Evolutionary conservation across 1,140 invertebrate species (phyloP).

Genomic region (Drosophila punjabiensis): DNA sequence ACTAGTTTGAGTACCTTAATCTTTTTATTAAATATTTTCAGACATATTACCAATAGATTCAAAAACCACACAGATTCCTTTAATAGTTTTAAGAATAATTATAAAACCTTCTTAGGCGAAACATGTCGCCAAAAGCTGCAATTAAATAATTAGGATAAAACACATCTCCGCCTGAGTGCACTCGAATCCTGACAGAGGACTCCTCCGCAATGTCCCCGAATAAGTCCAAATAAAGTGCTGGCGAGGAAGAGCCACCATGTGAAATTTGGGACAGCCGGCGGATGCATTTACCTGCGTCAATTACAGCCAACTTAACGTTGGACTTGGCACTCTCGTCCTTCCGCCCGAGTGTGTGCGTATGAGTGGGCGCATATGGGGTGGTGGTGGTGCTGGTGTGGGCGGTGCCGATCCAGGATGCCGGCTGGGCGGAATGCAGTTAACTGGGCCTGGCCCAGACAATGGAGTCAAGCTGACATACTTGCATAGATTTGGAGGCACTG

Average conservation of each 20-base stretch:
- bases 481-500: slow-evolving; percentile 38
- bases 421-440: slow-evolving; percentile 30
- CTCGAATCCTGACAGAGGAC: slow-evolving; percentile 4
- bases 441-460: slow-evolving; percentile 56
- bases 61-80: not conserved
- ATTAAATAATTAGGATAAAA: slow-evolving; percentile 9
- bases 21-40: too few species aligned
- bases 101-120: too few species aligned
- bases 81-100: not conserved
- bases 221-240: slow-evolving; percentile 18
- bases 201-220: slow-evolving; percentile 8
- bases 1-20: too few species aligned
- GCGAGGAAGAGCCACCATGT: not conserved
- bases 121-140: not conserved
- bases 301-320: slow-evolving; percentile 49
- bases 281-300: slow-evolving; percentile 45
- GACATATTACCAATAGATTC: not conserved
- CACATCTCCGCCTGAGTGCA: not conserved
- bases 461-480: slow-evolving; percentile 63
- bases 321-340: slow-evolving; percentile 42
- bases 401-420: slow-evolving; percentile 1
- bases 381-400: not conserved
- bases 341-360: not conserved
- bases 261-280: slow-evolving; percentile 10
- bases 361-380: not conserved